phyloP scores from a whole-genome alignment of 2,888 invertebrate genomes.

The Monochamus alternatus region DNA sequence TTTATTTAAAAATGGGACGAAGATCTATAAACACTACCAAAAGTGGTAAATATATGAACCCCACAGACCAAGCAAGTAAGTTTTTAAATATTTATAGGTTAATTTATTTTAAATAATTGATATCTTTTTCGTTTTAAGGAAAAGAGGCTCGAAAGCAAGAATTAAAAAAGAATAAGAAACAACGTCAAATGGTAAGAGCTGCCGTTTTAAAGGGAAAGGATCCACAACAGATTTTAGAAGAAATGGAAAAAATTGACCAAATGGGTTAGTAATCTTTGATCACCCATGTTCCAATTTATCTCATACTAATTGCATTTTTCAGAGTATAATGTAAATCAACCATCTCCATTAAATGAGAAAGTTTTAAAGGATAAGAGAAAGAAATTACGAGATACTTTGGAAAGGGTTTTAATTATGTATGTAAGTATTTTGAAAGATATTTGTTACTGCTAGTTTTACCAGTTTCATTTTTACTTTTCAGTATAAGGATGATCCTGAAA shows the following conservation, averaged over 20 bases:
- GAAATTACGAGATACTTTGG: slow-evolving; percentile 95
- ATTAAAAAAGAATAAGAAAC: slow-evolving; percentile 98
- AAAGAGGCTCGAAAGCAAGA: slow-evolving; percentile 98
- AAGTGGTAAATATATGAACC: slow-evolving; percentile 99
- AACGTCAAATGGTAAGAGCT: slow-evolving; percentile 95
- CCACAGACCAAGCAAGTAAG: slow-evolving; percentile 99
- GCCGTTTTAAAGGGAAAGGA: slow-evolving; percentile 99
- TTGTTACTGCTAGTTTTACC: not conserved
- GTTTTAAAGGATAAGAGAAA: slow-evolving; percentile 97
- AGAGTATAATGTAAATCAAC: slow-evolving; percentile 96
- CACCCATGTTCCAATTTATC: not conserved
- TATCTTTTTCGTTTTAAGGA: slow-evolving; percentile 75
- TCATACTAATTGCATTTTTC: slow-evolving; percentile 60
- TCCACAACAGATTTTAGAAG: slow-evolving; percentile 93
- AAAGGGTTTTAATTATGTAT: slow-evolving; percentile 95
- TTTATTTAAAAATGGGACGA: slow-evolving; percentile 86
- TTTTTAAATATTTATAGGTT: slow-evolving; percentile 60
- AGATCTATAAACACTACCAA: slow-evolving; percentile 99
- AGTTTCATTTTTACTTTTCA: slow-evolving; percentile 65
- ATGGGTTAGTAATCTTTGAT: slow-evolving; percentile 82
- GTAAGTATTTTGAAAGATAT: slow-evolving; percentile 77
- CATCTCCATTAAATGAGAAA: slow-evolving; percentile 96
- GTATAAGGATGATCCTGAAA: slow-evolving; percentile 97
- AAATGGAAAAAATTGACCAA: slow-evolving; percentile 98
- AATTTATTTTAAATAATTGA: slow-evolving; percentile 26